Base-by-base conservation (phyloP, 2,113 vertebrate species). In the Syrrhaptes paradoxus region DNA sequence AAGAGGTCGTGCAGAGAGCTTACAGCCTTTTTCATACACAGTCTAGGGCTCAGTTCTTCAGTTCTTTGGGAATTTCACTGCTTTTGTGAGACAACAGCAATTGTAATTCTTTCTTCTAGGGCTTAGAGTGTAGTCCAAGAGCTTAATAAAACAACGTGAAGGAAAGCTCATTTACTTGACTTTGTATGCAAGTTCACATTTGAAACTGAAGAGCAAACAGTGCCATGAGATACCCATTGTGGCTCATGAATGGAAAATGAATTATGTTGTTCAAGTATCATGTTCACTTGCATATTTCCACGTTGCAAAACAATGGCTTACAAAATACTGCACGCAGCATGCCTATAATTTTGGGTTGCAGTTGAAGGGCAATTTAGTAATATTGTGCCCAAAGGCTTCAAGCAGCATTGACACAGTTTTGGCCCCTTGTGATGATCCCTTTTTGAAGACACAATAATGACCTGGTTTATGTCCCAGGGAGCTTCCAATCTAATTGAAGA, bases 271-370 rank as follows among this genome's bases (percentile, higher is more conserved):
- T 96, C 95, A 94, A 95, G 96, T 93, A 96, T 96, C 94, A 74
- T 97, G 94, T 96, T 97, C 96, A 90, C 95, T 94, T 90, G 96
- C 95, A 96, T 96, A 96, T 96, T 96, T 97, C 95, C 95, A 93
- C 76, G 90, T 96, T 97, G 95, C 95, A 95, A 93, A 97, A 97
- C 96, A 97, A 96, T 97, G 93, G 95, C 93, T 96, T 97, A 90
- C 96, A 96, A 97, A 97, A 97, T 68, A 57, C 90, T 93, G 92
- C 73, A 93, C 95, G 4, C 95, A 96, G 96, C 93, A 93, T 94
- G 95, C 86, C 92, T 96, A 49, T 84, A 95, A 94, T 97, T 97
- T 92, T 92, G 93, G 80, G 75, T 96, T 94, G 85, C 59, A 95
- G 70, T 94, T 94, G 95, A 96, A 94, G 95, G 92, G 90, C 92